These are phyloP conservation scores for Furcifer pardalis DNA, from an alignment of 2,797 vertebrate genomes.

Conservation along the genomic window DNA sequence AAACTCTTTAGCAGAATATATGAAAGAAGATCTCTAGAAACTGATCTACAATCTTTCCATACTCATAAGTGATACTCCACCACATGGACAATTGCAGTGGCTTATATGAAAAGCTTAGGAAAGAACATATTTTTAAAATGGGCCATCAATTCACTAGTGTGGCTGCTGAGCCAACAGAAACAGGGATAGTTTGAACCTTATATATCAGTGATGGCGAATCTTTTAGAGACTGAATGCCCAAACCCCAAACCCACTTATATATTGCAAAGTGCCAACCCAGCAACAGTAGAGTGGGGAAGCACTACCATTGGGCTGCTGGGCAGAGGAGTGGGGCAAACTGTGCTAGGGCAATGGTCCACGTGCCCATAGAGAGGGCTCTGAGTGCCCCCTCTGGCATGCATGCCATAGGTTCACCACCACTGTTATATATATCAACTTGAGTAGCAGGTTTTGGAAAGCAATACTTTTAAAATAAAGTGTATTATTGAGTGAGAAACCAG, in stretches of 20 bases:
- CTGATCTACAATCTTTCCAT: constrained; percentile 10
- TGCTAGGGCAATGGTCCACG: no score
- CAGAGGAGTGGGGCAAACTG: no score
- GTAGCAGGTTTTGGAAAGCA: constrained; percentile 20
- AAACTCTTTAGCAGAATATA: background rate
- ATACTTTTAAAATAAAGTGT: constrained; percentile 26
- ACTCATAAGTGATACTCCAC: constrained; percentile 16
- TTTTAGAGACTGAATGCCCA: no score
- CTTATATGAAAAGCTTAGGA: constrained; percentile 6
- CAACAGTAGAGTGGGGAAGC: no score
- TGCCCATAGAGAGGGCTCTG: no score
- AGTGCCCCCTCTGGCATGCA: no score
- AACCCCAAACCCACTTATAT: no score
- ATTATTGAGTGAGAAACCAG: constrained; percentile 25
- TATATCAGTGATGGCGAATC: no score
- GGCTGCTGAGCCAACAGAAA: constrained; percentile 19
- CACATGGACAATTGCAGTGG: constrained; percentile 13
- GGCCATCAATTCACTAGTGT: background rate
- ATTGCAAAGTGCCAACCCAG: no score
- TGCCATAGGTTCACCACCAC: no score
- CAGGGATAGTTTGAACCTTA: constrained; percentile 4
- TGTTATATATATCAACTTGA: no score
- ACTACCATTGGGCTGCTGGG: no score
- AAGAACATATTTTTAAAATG: background rate
- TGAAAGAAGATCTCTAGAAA: constrained; percentile 17